Conservation (phyloP, 1,140 invertebrate species). For the Trichomalopsis sarcophagae region DNA sequence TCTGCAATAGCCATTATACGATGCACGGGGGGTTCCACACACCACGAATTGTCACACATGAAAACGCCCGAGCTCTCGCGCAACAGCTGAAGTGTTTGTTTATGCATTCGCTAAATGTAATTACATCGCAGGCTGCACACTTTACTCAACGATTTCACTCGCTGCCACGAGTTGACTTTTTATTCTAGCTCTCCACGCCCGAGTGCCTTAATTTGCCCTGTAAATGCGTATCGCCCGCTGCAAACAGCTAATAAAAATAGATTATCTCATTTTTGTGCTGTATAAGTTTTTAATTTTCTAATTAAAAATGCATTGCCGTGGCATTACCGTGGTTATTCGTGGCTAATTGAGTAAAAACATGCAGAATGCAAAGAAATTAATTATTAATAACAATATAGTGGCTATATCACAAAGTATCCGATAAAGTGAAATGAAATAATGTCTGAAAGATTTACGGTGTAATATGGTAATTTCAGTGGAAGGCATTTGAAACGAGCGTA, state of each 20-base stretch:
- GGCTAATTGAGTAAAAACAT: too few relatives aligned
- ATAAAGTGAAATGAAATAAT: constrained; percentile 32
- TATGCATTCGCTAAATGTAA: constrained; percentile 51
- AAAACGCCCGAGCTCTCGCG: neutral
- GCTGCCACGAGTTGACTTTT: constrained; percentile 29
- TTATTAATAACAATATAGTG: too few relatives aligned
- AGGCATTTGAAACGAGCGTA: constrained; percentile 14
- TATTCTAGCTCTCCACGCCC: constrained; percentile 29
- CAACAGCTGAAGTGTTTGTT: constrained; percentile 50
- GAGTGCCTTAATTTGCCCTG: constrained; percentile 47
- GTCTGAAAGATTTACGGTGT: constrained; percentile 43
- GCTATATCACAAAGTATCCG: too few relatives aligned
- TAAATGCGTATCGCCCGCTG: constrained; percentile 24
- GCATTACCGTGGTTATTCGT: too few relatives aligned
- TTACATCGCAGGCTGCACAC: constrained; percentile 29
- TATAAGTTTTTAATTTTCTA: constrained; percentile 25
- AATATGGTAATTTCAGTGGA: constrained; percentile 46
- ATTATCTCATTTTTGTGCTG: constrained; percentile 9
- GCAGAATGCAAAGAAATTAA: too few relatives aligned
- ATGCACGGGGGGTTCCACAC: neutral
- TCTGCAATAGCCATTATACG: constrained; percentile 20
- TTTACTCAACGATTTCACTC: constrained; percentile 32
- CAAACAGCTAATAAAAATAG: constrained; percentile 39
- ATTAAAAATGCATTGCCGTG: neutral
- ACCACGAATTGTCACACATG: constrained; percentile 28